Percentiles rank a stretch among this genome's conserved stretches.
Conservation (phyloP, 1,140 invertebrate species). For the Mya arenaria region DNA sequence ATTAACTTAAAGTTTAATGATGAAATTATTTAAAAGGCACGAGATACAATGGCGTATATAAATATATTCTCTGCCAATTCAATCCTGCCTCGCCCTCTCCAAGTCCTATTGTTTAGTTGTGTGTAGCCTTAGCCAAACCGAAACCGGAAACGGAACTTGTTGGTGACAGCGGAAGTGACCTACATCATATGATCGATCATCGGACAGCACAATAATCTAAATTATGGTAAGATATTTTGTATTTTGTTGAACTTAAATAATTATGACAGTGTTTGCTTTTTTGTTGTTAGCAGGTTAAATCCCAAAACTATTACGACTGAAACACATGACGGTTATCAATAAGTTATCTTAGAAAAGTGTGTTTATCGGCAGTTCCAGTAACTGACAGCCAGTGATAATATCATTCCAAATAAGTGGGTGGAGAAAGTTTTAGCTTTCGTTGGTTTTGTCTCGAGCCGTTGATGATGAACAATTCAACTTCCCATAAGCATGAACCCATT, state of each 20-base stretch:
- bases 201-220: constrained; percentile 53
- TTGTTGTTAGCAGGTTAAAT: not conserved
- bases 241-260: not conserved
- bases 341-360: not conserved
- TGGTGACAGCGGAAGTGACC: constrained; percentile 32
- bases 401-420: not conserved
- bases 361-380: not conserved
- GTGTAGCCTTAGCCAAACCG: not conserved
- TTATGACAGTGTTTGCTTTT: no score
- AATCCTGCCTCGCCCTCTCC: no score
- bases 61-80: no score
- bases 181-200: constrained; percentile 60
- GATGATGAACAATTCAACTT: no score
- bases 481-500: no score
- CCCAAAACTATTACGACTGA: not conserved
- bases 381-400: not conserved
- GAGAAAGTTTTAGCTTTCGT: no score
- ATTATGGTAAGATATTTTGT: constrained; percentile 38
- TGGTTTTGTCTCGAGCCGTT: no score
- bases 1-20: no score
- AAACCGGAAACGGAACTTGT: constrained; percentile 49
- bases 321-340: no score
- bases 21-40: no score
- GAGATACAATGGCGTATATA: no score
- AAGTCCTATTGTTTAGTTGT: no score